phyloP scores from a whole-genome alignment of 2,113 vertebrate species.

The Elephas maximus region DNA sequence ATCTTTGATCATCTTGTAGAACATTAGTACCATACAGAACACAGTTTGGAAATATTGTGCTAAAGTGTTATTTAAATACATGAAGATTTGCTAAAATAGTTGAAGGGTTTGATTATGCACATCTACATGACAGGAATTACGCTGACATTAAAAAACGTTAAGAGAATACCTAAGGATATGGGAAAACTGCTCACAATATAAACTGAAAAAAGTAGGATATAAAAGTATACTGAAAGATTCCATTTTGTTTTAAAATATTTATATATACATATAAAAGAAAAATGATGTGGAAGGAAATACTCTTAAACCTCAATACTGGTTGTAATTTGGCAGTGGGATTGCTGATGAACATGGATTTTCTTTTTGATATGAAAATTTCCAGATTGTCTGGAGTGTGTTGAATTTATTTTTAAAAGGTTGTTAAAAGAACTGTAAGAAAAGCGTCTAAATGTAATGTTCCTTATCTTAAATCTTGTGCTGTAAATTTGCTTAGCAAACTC shows the following conservation, averaged over 20 bases:
- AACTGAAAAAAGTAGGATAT: conserved; percentile 6
- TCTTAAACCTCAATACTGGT: not conserved
- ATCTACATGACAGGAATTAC: not conserved
- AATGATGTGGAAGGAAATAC: not conserved
- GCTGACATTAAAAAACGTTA: conserved; percentile 6
- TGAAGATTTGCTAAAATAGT: conserved; percentile 49
- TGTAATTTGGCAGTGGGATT: not conserved
- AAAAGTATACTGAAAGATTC: not conserved
- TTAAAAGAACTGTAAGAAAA: not conserved
- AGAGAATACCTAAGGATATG: not conserved
- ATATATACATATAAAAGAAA: not conserved
- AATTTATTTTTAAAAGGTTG: not conserved
- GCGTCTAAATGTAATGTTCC: not conserved
- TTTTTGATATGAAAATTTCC: conserved; percentile 3
- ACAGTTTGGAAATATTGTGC: conserved; percentile 29
- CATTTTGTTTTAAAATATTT: not conserved
- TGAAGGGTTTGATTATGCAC: not conserved
- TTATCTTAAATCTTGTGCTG: conserved; percentile 18
- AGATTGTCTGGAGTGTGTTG: not conserved
- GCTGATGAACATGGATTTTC: not conserved
- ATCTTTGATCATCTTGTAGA: not conserved
- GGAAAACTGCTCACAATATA: not conserved
- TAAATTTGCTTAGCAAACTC: conserved; percentile 2
- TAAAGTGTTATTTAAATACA: conserved; percentile 31
- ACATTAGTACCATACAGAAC: not conserved